phyloP scores from a whole-genome alignment of 1,140 invertebrate genomes.

The Lepidurus arcticus region DNA sequence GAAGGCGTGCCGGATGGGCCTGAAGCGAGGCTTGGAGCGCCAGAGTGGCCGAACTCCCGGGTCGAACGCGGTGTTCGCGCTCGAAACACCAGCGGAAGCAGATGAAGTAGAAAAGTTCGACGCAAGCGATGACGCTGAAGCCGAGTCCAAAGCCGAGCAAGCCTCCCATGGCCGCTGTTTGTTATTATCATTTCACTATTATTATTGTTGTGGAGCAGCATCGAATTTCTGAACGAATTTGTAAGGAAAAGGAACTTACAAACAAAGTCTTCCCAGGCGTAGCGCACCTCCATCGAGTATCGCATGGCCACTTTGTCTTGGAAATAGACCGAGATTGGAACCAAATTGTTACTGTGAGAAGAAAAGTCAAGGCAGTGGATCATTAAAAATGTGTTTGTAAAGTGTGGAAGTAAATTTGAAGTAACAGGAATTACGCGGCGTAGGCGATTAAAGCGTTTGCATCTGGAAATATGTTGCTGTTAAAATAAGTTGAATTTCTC shows the following conservation, averaged over 20 bases:
- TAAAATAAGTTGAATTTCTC: background rate
- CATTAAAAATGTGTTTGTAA: background rate
- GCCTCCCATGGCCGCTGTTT: slow-evolving; percentile 29
- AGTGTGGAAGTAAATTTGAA: background rate
- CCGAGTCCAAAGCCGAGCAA: slow-evolving; percentile 30
- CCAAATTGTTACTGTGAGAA: background rate
- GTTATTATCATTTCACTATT: background rate
- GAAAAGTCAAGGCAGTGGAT: too few species aligned
- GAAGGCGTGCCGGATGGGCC: background rate
- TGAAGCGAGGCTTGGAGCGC: background rate
- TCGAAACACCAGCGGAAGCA: slow-evolving; percentile 32
- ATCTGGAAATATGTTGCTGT: background rate
- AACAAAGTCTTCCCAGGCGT: slow-evolving; percentile 4
- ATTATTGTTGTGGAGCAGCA: too few species aligned
- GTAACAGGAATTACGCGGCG: background rate
- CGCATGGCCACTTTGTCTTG: background rate
- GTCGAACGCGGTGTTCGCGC: background rate
- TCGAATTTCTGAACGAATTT: background rate
- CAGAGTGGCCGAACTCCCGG: background rate
- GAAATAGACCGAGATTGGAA: background rate
- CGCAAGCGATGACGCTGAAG: slow-evolving; percentile 30
- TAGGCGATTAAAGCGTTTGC: background rate
- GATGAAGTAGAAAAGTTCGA: slow-evolving; percentile 33
- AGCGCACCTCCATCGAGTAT: background rate
- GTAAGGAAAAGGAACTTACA: background rate